A percentile compares a stretch with the other conserved stretches of the same genome.
These are phyloP conservation scores for Drosophila seguyi DNA, from an alignment of 1,140 invertebrate species.

Conservation along the genomic window DNA sequence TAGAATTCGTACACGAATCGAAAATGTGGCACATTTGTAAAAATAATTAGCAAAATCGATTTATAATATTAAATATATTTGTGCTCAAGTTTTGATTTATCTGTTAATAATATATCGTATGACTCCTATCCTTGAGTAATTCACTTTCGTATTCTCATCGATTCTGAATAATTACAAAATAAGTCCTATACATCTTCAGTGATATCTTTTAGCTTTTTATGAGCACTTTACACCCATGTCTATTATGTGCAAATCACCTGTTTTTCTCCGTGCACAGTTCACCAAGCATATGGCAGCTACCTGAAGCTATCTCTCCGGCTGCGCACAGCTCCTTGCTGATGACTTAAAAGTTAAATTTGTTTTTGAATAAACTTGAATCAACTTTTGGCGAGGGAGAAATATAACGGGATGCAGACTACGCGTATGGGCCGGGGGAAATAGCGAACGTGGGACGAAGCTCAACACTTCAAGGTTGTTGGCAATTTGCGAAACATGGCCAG, in stretches of 20 bases:
- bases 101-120: no score
- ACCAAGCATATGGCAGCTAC: constrained; percentile 39
- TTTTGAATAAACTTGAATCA: constrained; percentile 79
- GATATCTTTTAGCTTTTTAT: neutral
- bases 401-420: constrained; percentile 20
- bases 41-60: neutral
- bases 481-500: constrained; percentile 54
- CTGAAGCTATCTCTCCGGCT: constrained; percentile 20
- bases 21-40: neutral
- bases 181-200: neutral
- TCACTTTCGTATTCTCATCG: neutral
- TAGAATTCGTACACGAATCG: neutral
- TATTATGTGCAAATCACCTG: constrained; percentile 6
- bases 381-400: constrained; percentile 52
- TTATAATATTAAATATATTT: no score
- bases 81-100: no score
- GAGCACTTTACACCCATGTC: neutral
- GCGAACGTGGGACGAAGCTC: constrained; percentile 8
- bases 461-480: constrained; percentile 65
- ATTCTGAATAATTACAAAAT: neutral
- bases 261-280: constrained; percentile 5
- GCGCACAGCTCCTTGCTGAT: constrained; percentile 49
- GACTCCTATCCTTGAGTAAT: no score
- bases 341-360: constrained; percentile 82
- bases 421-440: neutral